A percentile compares a stretch with the other conserved stretches of the same genome.
Evolutionary conservation across 2,888 invertebrate genomes (phyloP).

Genomic region (Beris morrisii): DNA sequence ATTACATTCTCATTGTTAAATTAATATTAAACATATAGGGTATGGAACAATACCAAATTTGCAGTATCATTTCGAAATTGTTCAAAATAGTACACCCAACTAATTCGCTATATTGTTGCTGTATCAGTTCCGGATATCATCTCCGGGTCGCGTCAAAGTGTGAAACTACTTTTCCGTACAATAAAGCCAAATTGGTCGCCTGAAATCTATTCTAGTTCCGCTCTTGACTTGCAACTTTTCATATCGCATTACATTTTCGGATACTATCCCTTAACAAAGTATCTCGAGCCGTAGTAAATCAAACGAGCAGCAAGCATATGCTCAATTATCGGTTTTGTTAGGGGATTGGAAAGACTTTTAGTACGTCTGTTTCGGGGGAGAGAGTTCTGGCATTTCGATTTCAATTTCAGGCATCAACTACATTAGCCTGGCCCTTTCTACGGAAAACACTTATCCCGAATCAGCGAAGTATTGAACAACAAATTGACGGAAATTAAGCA

Average conservation of each 20-base stretch:
- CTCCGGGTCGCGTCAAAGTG: background rate
- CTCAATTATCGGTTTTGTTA: conserved; percentile 19
- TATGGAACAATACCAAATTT: no score
- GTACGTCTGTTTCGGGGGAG: no score
- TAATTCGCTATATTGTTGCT: no score
- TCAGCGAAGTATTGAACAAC: conserved; percentile 29
- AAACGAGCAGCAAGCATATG: background rate
- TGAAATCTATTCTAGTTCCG: conserved; percentile 3
- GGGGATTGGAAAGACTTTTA: no score
- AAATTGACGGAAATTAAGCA: conserved; percentile 33
- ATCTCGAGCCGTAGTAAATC: background rate
- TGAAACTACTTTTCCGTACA: conserved; percentile 6
- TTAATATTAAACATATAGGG: no score
- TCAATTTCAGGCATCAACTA: conserved; percentile 9
- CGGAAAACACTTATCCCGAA: conserved; percentile 29
- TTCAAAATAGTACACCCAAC: no score
- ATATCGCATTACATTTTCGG: conserved; percentile 7
- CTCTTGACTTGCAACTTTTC: conserved; percentile 9
- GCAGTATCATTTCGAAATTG: no score
- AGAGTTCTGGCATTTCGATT: background rate
- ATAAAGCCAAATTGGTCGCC: conserved; percentile 6
- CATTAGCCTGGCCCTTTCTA: background rate
- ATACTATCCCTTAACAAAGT: conserved; percentile 3
- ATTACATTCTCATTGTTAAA: no score
- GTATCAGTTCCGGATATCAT: background rate